A percentile compares a stretch with the other conserved stretches of the same genome.
Conservation (phyloP, 2,888 invertebrate genomes). For the Colletes collaris region DNA sequence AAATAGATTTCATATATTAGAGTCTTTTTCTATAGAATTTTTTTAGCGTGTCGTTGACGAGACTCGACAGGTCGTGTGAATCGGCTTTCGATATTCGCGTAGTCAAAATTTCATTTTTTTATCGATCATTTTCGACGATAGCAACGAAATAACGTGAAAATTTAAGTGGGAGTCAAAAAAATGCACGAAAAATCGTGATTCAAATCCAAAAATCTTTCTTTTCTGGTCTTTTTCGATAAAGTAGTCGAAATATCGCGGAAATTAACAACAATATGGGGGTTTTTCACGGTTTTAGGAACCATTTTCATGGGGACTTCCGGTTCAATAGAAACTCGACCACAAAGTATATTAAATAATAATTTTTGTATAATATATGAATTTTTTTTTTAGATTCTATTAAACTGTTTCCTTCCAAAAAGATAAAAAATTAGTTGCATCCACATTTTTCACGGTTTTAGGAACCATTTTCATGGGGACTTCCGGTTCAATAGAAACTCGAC, state of each 20-base stretch:
- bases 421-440: no score
- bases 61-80: constrained; percentile 47
- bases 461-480: no score
- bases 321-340: background rate
- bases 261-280: background rate
- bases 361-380: no score
- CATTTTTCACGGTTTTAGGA: no score
- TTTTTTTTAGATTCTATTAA: no score
- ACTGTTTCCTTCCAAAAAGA: no score
- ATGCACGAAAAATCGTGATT: constrained; percentile 19
- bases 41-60: constrained; percentile 43
- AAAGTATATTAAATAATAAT: no score
- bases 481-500: no score
- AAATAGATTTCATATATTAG: constrained; percentile 50
- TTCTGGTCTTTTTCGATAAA: constrained; percentile 1
- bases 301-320: background rate
- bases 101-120: background rate
- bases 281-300: background rate
- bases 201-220: background rate
- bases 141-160: constrained; percentile 48
- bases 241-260: background rate
- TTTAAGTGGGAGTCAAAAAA: constrained; percentile 21
- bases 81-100: constrained; percentile 38
- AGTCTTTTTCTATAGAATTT: constrained; percentile 37
- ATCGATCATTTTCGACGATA: constrained; percentile 67